phyloP scores from a whole-genome alignment of 2,888 invertebrate genomes.

The Copidosoma aretas region DNA sequence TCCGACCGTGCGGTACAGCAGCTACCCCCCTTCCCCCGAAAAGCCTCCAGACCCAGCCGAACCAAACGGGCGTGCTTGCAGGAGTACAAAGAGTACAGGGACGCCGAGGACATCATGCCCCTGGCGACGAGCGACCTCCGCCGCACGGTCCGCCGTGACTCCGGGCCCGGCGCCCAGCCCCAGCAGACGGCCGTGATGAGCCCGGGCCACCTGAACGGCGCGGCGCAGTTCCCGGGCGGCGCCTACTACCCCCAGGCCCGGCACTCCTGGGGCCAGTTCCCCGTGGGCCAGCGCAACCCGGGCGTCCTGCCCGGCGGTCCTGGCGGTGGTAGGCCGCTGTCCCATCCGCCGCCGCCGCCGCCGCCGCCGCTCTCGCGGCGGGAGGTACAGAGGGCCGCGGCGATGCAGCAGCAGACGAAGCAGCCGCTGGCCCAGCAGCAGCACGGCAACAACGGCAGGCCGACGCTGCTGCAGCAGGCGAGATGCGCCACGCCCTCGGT shows the following conservation, averaged over 20 bases:
- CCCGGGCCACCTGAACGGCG: conserved; percentile 46
- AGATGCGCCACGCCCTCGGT: conserved; percentile 58
- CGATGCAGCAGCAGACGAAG: conserved; percentile 38
- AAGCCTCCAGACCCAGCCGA: too few species aligned
- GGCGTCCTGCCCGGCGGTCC: conserved; percentile 34
- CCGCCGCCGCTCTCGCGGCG: conserved; percentile 50
- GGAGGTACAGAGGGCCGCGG: conserved; percentile 49
- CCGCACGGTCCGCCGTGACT: conserved; percentile 82
- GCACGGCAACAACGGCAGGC: conserved; percentile 7
- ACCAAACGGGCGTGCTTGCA: conserved; percentile 61
- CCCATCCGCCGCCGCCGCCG: conserved; percentile 58
- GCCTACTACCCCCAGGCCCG: conserved; percentile 64
- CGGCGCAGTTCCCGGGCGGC: conserved; percentile 61
- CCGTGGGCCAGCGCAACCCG: conserved; percentile 35
- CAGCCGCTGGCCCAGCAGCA: conserved; percentile 7
- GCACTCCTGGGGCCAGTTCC: conserved; percentile 63
- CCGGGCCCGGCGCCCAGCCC: conserved; percentile 65
- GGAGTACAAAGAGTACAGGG: conserved; percentile 91
- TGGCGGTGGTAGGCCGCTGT: conserved; percentile 52
- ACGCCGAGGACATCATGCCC: conserved; percentile 88
- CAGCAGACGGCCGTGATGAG: conserved; percentile 60
- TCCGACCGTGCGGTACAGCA: too few species aligned
- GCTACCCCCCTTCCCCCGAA: too few species aligned
- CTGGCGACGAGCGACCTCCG: conserved; percentile 84
- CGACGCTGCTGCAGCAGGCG: conserved; percentile 39